Base-by-base conservation (phyloP, 2,888 invertebrate species). In the Ditylenchus weischeri region DNA sequence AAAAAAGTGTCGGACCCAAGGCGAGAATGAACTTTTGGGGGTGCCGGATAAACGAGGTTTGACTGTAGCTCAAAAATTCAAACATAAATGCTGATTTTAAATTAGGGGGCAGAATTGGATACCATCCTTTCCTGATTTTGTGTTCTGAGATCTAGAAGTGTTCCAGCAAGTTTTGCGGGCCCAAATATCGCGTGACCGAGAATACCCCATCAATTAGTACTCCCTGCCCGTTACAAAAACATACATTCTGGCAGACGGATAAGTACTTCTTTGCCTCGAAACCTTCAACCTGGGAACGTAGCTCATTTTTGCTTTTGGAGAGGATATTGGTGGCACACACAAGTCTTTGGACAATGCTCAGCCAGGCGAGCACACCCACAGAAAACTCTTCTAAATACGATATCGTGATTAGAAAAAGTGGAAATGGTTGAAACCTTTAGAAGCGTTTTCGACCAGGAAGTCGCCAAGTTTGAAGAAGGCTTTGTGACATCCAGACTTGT, bases 401-500 rank as follows among this genome's bases (percentile, higher is more conserved):
- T 21, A 2, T 62, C 13, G 19, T 65, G 19, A 18, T 61, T 19
- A 6, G 8, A 43, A 43, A 15, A 43, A 62, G 15, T 7, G n/a
- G 2, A 38, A 15, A 35, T 7, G 1, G 19, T 0, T 19, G 38
- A 68, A 8, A 69, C 69, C 50, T 62, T 69, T 50, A 0, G 19
- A 47, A 43, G 48, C 35, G 35, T 54, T 69, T 10, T 48, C 63
- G 18, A 65, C 57, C 23, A 69, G 36, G 18, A 64, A 29, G 19
- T 64, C 0, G 29, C 36, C 54, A 13, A 62, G 64, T 3, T 36
- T n/a, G 48, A 71, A 78, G 65, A 79, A 75, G 7, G 74, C 77
- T 21, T 72, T 65, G 65, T 79, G 78, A 59, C 78, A 78, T 35
- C 78, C 78, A n/a, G 75, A 68, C 5, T 69, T 69, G 72, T 78